Percentiles rank a stretch among this genome's conserved stretches.
phyloP scores from a whole-genome alignment of 1,140 invertebrate genomes.

The Oncopodura yosiiana region DNA sequence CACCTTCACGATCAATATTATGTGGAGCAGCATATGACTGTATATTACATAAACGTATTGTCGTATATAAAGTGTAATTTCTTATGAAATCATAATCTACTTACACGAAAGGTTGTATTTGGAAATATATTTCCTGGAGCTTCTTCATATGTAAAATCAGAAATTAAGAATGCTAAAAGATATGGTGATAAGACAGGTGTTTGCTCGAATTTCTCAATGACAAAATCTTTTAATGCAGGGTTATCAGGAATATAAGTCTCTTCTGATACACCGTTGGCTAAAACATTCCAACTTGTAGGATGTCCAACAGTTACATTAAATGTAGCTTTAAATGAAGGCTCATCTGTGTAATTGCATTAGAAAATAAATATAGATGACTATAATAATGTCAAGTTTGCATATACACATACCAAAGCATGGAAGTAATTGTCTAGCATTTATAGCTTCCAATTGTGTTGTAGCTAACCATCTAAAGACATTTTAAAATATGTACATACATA shows the following conservation, averaged over 20 bases:
- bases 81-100: not conserved
- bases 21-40: constrained; percentile 67
- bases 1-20: constrained; percentile 64
- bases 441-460: constrained; percentile 86
- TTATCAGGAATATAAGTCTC: not conserved
- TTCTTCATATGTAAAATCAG: constrained; percentile 5
- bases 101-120: constrained; percentile 14
- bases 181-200: constrained; percentile 20
- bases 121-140: not conserved
- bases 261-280: constrained; percentile 6
- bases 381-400: too few relatives aligned
- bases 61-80: not conserved
- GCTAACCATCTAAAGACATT: constrained; percentile 56
- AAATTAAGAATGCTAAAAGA: constrained; percentile 19
- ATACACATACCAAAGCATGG: constrained; percentile 24
- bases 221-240: not conserved
- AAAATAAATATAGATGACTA: too few relatives aligned
- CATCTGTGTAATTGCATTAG: too few relatives aligned
- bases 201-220: constrained; percentile 9
- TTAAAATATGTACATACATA: too few relatives aligned
- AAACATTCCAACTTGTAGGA: not conserved
- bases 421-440: constrained; percentile 55
- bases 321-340: constrained; percentile 6
- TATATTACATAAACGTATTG: constrained; percentile 33
- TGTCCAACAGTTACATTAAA: constrained; percentile 12